Conservation (phyloP, 2,797 vertebrate genomes). For the Gymnoscopelus microlampas region DNA sequence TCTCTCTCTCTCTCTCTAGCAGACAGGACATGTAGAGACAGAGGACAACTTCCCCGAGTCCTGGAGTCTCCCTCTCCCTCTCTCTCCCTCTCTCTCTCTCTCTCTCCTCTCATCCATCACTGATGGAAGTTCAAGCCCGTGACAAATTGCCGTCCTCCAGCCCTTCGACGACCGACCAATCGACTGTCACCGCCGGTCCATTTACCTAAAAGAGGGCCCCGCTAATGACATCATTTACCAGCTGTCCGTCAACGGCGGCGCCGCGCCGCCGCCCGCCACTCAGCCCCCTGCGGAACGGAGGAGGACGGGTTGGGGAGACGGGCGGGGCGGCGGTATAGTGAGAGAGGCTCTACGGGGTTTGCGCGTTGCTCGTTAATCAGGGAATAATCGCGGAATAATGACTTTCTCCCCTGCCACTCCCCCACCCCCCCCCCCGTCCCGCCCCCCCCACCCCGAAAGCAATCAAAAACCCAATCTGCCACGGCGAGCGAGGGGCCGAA, state of each 20-base stretch:
- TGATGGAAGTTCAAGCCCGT: slow-evolving; percentile 15
- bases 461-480: slow-evolving; percentile 60
- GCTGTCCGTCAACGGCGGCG: slow-evolving; percentile 62
- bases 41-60: slow-evolving; percentile 13
- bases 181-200: slow-evolving; percentile 43
- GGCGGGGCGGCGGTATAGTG: slow-evolving; percentile 19
- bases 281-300: not conserved
- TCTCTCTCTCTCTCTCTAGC: slow-evolving; percentile 31
- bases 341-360: slow-evolving; percentile 31
- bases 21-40: slow-evolving; percentile 28
- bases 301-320: too few relatives aligned
- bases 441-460: slow-evolving; percentile 34
- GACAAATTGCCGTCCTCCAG: slow-evolving; percentile 43
- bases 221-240: slow-evolving; percentile 70
- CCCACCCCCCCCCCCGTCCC: too few relatives aligned
- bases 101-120: slow-evolving; percentile 49
- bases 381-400: slow-evolving; percentile 63
- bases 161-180: slow-evolving; percentile 47
- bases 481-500: slow-evolving; percentile 31
- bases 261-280: slow-evolving; percentile 40
- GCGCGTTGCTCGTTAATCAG: slow-evolving; percentile 44
- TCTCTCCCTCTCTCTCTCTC: slow-evolving; percentile 15
- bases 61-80: not conserved
- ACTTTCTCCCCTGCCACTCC: slow-evolving; percentile 40
- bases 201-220: slow-evolving; percentile 55